Evolutionary conservation across 1,140 invertebrate species (phyloP).

Genomic region (Chrysomallon squamiferum): DNA sequence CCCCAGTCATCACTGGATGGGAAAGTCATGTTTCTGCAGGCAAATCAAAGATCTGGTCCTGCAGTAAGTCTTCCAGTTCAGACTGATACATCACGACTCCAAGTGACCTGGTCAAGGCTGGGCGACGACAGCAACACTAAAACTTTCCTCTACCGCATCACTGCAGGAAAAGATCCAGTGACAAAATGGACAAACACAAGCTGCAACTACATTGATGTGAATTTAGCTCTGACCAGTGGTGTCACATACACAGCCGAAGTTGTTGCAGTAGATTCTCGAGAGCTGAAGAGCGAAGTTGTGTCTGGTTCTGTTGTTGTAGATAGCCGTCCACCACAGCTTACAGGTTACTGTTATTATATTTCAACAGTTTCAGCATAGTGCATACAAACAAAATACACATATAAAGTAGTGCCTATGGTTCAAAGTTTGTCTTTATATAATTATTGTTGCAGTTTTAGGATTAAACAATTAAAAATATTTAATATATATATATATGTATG

Average conservation of each 20-base stretch:
- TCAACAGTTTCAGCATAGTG: too few species aligned
- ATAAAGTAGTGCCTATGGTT: too few species aligned
- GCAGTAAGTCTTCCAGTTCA: slow-evolving; percentile 2
- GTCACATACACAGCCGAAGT: not conserved
- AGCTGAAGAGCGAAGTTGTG: not conserved
- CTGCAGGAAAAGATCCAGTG: not conserved
- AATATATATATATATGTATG: too few species aligned
- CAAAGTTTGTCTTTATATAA: too few species aligned
- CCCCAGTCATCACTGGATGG: not conserved
- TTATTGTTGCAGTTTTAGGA: too few species aligned
- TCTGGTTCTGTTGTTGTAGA: slow-evolving; percentile 6
- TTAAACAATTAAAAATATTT: too few species aligned
- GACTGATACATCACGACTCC: not conserved
- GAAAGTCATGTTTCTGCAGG: not conserved
- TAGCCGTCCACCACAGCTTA: slow-evolving; percentile 1
- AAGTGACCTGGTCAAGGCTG: not conserved
- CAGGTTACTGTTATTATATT: too few species aligned
- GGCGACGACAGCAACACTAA: not conserved
- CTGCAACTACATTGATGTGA: not conserved
- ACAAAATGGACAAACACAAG: not conserved
- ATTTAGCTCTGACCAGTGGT: too few species aligned
- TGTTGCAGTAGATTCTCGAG: not conserved
- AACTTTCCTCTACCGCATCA: not conserved
- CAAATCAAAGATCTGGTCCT: not conserved
- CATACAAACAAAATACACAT: too few species aligned